phyloP scores from a whole-genome alignment of 2,888 invertebrate species.

The Chymomyza caudatula region DNA sequence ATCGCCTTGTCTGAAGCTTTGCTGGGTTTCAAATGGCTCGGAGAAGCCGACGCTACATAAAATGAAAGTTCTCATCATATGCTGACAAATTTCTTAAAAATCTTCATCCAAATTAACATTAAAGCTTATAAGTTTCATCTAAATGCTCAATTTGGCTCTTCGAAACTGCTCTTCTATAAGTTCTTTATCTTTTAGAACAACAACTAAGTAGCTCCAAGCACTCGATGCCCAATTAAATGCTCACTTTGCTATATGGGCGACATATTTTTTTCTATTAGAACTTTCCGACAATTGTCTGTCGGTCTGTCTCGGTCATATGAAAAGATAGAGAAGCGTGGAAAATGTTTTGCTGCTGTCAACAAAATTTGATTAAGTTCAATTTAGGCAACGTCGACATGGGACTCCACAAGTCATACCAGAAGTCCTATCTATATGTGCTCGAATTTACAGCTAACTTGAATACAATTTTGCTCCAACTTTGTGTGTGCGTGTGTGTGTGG shows the following conservation, averaged over 20 bases:
- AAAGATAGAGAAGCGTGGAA: constrained; percentile 43
- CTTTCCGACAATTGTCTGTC: neutral
- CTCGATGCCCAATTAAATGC: neutral
- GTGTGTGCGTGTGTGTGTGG: constrained; percentile 5
- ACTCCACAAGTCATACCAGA: neutral
- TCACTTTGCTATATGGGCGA: neutral
- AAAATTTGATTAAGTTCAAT: constrained; percentile 65
- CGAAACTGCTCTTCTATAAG: too few species aligned
- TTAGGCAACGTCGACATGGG: constrained; percentile 39
- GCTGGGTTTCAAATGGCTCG: too few species aligned
- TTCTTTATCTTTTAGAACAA: neutral
- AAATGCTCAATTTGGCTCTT: too few species aligned
- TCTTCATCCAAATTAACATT: too few species aligned
- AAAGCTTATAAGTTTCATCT: too few species aligned
- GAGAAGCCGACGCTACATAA: too few species aligned
- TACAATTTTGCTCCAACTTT: neutral
- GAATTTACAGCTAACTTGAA: neutral
- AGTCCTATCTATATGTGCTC: neutral
- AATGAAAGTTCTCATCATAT: too few species aligned
- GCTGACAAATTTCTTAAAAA: too few species aligned
- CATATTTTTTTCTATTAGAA: neutral
- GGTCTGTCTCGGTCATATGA: neutral
- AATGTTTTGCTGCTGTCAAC: constrained; percentile 46
- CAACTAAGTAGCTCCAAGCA: neutral
- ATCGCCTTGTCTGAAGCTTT: too few species aligned